Evolutionary conservation across 2,113 vertebrate genomes (phyloP).

Genomic region (Saguinus imperator): DNA sequence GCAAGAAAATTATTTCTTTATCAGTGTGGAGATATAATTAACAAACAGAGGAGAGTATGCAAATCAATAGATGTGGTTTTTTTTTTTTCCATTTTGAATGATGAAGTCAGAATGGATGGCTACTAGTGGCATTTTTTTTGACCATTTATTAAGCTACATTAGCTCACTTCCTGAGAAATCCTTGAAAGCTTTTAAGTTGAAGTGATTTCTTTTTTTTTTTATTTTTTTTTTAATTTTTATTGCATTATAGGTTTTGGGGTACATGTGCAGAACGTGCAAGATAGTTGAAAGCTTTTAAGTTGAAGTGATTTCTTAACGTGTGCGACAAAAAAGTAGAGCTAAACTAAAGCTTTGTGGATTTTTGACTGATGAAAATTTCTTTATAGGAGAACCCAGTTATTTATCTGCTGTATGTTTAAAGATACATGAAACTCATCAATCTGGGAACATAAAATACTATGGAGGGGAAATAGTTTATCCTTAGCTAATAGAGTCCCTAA

Average conservation of each 20-base stretch:
- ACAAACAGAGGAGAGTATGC: not conserved
- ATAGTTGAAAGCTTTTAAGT: not conserved
- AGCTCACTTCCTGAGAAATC: not conserved
- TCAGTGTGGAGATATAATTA: not conserved
- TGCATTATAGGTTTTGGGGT: too few species aligned
- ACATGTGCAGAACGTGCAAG: too few species aligned
- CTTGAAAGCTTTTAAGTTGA: not conserved
- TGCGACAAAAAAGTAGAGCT: not conserved
- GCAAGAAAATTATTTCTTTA: not conserved
- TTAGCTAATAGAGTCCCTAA: not conserved
- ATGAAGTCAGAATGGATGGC: not conserved
- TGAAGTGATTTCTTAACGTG: not conserved
- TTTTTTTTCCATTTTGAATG: not conserved
- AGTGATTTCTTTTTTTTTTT: too few species aligned
- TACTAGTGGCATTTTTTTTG: not conserved
- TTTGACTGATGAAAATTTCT: constrained; percentile 4
- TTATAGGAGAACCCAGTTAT: not conserved
- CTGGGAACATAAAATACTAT: not conserved
- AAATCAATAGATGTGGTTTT: not conserved
- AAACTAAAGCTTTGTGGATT: not conserved
- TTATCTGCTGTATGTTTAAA: not conserved
- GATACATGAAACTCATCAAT: not conserved
- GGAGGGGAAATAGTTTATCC: not conserved
- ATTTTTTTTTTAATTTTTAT: too few species aligned
- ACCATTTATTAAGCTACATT: not conserved